A percentile compares a stretch with the other conserved stretches of the same genome.
Evolutionary conservation across 2,888 invertebrate species (phyloP).

Genomic region (Strigamia maritima): DNA sequence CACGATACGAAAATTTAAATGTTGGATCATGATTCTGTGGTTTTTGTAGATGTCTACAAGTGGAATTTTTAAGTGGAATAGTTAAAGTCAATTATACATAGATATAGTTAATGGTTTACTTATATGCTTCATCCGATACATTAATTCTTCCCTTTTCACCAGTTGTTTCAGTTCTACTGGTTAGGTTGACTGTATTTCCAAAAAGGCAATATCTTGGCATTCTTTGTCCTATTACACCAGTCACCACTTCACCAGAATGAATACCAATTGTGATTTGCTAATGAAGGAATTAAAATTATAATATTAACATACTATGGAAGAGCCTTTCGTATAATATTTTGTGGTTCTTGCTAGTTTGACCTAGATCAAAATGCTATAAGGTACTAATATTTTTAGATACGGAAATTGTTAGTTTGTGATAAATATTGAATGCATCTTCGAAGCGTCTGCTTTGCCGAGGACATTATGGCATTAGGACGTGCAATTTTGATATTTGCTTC

Average conservation of each 20-base stretch:
- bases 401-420: no score
- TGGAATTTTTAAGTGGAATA: neutral
- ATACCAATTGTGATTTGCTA: conserved; percentile 91
- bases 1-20: conserved; percentile 79
- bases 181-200: conserved; percentile 90
- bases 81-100: neutral
- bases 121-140: conserved; percentile 87
- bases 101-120: conserved; percentile 59
- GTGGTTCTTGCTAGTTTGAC: no score
- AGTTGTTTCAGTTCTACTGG: conserved; percentile 89
- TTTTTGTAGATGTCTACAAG: conserved; percentile 68
- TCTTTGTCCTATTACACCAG: conserved; percentile 88
- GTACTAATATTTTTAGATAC: no score
- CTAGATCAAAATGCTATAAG: no score
- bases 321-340: no score
- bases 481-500: no score
- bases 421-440: no score
- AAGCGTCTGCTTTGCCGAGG: no score
- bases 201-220: conserved; percentile 92
- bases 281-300: conserved; percentile 46
- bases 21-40: conserved; percentile 79
- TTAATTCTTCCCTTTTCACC: conserved; percentile 84
- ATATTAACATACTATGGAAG: no score
- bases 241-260: conserved; percentile 90
- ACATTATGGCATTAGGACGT: no score